Evolutionary conservation across 2,113 vertebrate species (phyloP), one percentile per base, ranked within the genome.

Genomic region (Heterochromis multidens): DNA sequence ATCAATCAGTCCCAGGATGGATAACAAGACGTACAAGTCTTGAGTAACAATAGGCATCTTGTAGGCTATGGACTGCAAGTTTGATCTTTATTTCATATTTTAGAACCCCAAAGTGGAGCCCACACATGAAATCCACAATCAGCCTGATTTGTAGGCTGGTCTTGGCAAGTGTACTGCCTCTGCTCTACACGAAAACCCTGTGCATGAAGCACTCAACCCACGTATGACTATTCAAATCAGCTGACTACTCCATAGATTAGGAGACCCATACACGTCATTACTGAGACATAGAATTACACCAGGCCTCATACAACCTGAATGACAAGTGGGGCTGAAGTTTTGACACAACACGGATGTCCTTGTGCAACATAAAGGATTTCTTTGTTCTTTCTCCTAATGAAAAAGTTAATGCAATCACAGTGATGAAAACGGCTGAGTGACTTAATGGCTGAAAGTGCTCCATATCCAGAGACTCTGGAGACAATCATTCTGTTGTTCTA

Each of bases 11-110:
- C 89, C 83, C 91, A 85, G 85, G 91, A 79, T 79, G 83, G 88
- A 91, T 94, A 88, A 94, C 92, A 95, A 92, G 91, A 87, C 85
- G 83, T 92, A 89, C 88, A 92, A 86, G 91, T 89, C 90, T 86
- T 87, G 84, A 43, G 83, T 83, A 88, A 92, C 91, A 92, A 93
- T 88, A 77, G 89, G 31, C 59, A 43, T 87, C 72, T 77, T 90
- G 85, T 84, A 77, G 21, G 63, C 76, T 88, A 85, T 67, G 27
- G 57, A 90, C 65, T 40, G 77, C 82, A 74, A 29, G n/a, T 82
- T 85, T 87, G 54, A 72, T 85, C 27, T 83, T 67, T 59, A 37
- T 60, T 59, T 85, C 25, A 81, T 77, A 81, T 61, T 84, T 83
- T 1, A 58, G 14, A 31, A 29, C 7, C 56, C 31, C 43, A 7